phyloP scores from a whole-genome alignment of 2,113 vertebrate genomes.

The Phalacrocorax pelagicus region DNA sequence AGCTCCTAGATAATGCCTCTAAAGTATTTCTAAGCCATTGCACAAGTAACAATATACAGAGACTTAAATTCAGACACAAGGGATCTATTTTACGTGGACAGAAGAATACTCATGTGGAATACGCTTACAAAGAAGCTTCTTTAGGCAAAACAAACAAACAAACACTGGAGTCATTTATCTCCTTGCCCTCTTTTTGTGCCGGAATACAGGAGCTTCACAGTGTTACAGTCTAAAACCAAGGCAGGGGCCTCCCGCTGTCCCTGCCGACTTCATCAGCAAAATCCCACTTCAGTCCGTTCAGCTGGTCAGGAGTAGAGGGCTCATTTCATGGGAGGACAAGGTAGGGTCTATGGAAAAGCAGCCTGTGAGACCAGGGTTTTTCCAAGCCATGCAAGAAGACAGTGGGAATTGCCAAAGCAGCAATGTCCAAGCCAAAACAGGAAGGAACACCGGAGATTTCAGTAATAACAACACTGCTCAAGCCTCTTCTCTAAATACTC shows the following conservation, averaged over 20 bases:
- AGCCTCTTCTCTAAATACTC: not conserved
- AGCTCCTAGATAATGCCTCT: conserved; percentile 29
- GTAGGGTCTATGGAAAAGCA: conserved; percentile 25
- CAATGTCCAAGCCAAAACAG: not conserved
- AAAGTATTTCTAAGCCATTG: conserved; percentile 23
- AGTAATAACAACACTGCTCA: not conserved
- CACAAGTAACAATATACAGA: conserved; percentile 54
- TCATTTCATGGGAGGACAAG: conserved; percentile 34
- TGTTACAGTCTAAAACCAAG: not conserved
- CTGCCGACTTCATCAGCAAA: not conserved
- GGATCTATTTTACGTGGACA: conserved; percentile 31
- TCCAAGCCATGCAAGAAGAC: not conserved
- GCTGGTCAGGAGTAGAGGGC: conserved; percentile 25
- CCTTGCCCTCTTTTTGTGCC: conserved; percentile 12
- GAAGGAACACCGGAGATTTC: not conserved
- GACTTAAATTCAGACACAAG: conserved; percentile 54
- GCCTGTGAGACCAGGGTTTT: not conserved
- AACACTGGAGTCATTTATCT: conserved; percentile 67
- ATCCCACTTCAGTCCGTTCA: conserved; percentile 20
- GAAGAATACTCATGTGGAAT: conserved; percentile 44
- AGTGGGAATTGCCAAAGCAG: conserved; percentile 20
- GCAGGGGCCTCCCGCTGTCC: conserved; percentile 2
- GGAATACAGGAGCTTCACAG: conserved; percentile 55
- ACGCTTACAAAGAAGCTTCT: conserved; percentile 58
- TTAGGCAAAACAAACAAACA: conserved; percentile 65